A percentile compares a stretch with the other conserved stretches of the same genome.
Conservation (phyloP, 2,888 invertebrate species). For the Camponotus fellah region DNA sequence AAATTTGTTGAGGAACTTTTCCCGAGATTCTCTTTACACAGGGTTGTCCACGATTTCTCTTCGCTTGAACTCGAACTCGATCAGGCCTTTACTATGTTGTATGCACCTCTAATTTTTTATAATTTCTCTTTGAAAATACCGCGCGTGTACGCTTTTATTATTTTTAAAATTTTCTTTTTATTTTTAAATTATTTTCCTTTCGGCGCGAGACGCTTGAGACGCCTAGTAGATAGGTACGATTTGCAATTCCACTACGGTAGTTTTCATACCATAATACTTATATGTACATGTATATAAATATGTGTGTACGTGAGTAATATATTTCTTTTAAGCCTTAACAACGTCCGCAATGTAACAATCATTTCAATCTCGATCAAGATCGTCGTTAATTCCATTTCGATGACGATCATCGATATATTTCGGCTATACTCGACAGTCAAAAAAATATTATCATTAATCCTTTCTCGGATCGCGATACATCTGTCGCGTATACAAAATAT, state of each 20-base stretch:
- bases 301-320: slow-evolving; percentile 74
- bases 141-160: slow-evolving; percentile 56
- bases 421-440: slow-evolving; percentile 39
- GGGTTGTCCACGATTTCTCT: slow-evolving; percentile 64
- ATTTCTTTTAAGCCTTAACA: slow-evolving; percentile 82
- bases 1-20: background rate
- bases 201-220: slow-evolving; percentile 50
- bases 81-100: slow-evolving; percentile 64
- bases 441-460: slow-evolving; percentile 48
- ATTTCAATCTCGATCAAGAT: slow-evolving; percentile 58
- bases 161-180: slow-evolving; percentile 35
- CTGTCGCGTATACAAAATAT: slow-evolving; percentile 1
- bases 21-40: background rate
- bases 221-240: slow-evolving; percentile 66
- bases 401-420: slow-evolving; percentile 29
- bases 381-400: slow-evolving; percentile 58
- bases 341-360: slow-evolving; percentile 76
- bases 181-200: slow-evolving; percentile 42
- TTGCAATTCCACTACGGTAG: slow-evolving; percentile 77
- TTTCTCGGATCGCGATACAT: slow-evolving; percentile 34
- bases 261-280: slow-evolving; percentile 70
- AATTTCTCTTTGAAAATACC: slow-evolving; percentile 73
- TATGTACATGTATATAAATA: slow-evolving; percentile 71
- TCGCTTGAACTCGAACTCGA: slow-evolving; percentile 52
- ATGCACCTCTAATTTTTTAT: slow-evolving; percentile 62